Percentiles rank a stretch among this genome's conserved stretches.
These are phyloP conservation scores for Ailuropoda melanoleuca DNA, from an alignment of 2,113 vertebrate genomes.

Conservation along the genomic window DNA sequence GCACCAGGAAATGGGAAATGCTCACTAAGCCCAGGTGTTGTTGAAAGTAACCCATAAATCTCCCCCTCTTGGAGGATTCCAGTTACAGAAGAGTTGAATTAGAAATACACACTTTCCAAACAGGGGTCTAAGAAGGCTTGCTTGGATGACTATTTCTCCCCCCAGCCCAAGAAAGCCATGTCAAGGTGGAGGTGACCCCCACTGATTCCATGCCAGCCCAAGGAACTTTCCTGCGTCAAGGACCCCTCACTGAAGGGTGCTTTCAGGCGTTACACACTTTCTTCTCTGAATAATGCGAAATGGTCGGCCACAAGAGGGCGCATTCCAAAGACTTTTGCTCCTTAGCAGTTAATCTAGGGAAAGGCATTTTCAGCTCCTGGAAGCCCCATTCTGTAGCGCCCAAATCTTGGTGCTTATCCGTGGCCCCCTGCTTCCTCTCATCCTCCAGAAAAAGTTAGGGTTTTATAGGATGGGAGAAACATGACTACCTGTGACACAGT, in stretches of 20 bases:
- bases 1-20: background rate
- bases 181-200: background rate
- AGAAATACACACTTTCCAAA: background rate
- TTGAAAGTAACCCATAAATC: background rate
- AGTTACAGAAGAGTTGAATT: background rate
- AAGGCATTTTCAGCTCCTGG: slow-evolving; percentile 48
- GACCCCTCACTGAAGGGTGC: background rate
- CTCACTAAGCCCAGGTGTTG: background rate
- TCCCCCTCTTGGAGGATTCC: background rate
- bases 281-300: slow-evolving; percentile 40
- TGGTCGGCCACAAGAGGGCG: slow-evolving; percentile 86
- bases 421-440: slow-evolving; percentile 61
- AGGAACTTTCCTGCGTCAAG: background rate
- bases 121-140: background rate
- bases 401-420: slow-evolving; percentile 58
- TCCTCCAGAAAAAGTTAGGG: slow-evolving; percentile 33
- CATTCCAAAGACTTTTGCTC: slow-evolving; percentile 82
- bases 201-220: background rate
- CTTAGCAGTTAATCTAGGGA: slow-evolving; percentile 45
- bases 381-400: slow-evolving; percentile 52
- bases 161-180: background rate
- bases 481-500: slow-evolving; percentile 45
- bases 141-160: background rate
- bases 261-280: background rate
- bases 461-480: slow-evolving; percentile 50